Evolutionary conservation across 2,797 vertebrate species (phyloP).

Genomic region (Pangasius krempfi): DNA sequence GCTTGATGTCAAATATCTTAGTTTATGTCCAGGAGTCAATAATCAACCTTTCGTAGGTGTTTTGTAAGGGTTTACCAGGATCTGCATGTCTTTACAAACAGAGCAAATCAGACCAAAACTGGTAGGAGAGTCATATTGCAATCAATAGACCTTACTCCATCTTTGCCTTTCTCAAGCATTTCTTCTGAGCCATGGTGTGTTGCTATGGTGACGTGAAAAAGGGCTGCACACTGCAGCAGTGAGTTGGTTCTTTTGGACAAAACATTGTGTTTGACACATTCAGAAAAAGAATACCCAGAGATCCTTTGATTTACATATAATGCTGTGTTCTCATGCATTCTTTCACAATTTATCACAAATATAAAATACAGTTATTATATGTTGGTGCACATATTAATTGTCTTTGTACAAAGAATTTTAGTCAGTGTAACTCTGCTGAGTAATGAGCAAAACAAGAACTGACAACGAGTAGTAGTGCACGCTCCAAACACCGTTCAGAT

Average conservation of each 20-base stretch:
- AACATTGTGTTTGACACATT: slow-evolving; percentile 48
- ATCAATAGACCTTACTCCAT: slow-evolving; percentile 67
- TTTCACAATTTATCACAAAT: neutral
- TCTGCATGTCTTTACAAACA: slow-evolving; percentile 70
- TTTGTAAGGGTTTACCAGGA: slow-evolving; percentile 68
- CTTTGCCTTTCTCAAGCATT: slow-evolving; percentile 57
- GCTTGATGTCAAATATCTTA: slow-evolving; percentile 28
- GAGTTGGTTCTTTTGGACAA: slow-evolving; percentile 44
- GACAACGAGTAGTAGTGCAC: neutral
- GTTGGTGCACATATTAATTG: neutral
- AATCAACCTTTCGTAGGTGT: slow-evolving; percentile 64
- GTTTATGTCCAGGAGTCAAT: slow-evolving; percentile 49
- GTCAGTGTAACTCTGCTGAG: neutral
- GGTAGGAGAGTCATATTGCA: slow-evolving; percentile 70
- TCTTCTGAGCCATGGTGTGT: slow-evolving; percentile 64
- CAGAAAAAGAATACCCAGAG: slow-evolving; percentile 18
- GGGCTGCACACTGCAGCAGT: slow-evolving; percentile 67
- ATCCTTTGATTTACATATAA: slow-evolving; percentile 22
- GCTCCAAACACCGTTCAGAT: neutral
- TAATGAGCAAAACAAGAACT: neutral
- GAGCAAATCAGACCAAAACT: slow-evolving; percentile 70
- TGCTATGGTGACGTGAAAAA: slow-evolving; percentile 76
- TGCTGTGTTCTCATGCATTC: neutral
- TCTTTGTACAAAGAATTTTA: neutral
- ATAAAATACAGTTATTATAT: neutral